Evolutionary conservation across 2,797 vertebrate genomes (phyloP).

Genomic region (Paramormyrops hopkinsi): DNA sequence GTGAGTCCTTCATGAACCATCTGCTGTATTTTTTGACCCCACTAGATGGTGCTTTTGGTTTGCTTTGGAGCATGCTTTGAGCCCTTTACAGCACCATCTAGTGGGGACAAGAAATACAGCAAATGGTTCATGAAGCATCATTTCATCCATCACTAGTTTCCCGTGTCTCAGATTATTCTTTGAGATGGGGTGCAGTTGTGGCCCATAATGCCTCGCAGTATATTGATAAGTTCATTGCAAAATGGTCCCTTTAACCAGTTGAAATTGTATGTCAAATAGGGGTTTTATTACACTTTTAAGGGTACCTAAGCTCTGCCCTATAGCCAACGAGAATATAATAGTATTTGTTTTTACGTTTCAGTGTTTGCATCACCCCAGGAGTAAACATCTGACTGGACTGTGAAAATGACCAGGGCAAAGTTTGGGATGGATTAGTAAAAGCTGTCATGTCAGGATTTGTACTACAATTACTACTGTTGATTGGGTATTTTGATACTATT

Average conservation of each 20-base stretch:
- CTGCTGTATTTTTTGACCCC: not conserved
- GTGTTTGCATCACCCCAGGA: conserved; percentile 47
- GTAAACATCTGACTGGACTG: conserved; percentile 7
- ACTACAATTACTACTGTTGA: not conserved
- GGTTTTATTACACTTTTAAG: not conserved
- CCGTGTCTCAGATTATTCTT: not conserved
- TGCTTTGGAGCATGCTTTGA: not conserved
- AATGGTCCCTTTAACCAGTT: not conserved
- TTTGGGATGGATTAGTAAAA: not conserved
- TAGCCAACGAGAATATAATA: not conserved
- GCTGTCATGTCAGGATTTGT: not conserved
- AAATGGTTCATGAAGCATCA: not conserved
- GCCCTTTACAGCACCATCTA: not conserved
- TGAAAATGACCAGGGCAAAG: conserved; percentile 20
- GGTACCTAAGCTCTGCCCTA: not conserved
- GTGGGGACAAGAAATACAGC: not conserved
- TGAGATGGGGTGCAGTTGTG: not conserved
- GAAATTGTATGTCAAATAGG: not conserved
- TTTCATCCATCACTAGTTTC: not conserved
- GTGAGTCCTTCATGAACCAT: not conserved
- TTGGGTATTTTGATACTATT: not conserved
- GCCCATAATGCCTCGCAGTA: not conserved
- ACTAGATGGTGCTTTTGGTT: not conserved
- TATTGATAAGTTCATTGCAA: not conserved
- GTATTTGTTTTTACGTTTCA: conserved; percentile 22